phyloP scores from a whole-genome alignment of 2,113 vertebrate species.

The Tamias sibiricus region DNA sequence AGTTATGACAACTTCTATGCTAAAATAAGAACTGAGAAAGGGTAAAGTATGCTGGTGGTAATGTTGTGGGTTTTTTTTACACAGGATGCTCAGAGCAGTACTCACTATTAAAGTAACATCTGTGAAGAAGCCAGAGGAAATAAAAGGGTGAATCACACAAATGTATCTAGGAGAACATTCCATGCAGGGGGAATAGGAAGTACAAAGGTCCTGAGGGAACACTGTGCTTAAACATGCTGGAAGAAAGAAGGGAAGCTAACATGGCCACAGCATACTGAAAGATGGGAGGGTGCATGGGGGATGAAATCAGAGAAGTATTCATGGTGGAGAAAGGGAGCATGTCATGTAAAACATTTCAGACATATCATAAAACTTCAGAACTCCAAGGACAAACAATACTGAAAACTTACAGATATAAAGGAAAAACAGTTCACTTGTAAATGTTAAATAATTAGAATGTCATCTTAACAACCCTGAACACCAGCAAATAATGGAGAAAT shows the following conservation, averaged over 20 bases:
- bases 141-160: neutral
- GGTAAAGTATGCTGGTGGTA: neutral
- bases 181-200: neutral
- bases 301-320: neutral
- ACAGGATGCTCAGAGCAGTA: neutral
- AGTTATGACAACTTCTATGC: neutral
- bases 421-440: neutral
- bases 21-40: neutral
- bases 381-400: neutral
- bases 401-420: neutral
- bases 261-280: neutral
- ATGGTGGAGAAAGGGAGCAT: accelerated
- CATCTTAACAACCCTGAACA: neutral
- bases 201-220: neutral
- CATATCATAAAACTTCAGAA: neutral
- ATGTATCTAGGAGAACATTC: neutral
- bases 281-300: neutral
- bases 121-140: neutral
- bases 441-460: neutral
- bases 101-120: neutral
- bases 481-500: neutral
- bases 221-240: neutral
- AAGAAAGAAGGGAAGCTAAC: neutral
- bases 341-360: neutral
- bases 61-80: neutral